Conservation (phyloP, 1,140 invertebrate genomes). For the Micrasema minimum region DNA sequence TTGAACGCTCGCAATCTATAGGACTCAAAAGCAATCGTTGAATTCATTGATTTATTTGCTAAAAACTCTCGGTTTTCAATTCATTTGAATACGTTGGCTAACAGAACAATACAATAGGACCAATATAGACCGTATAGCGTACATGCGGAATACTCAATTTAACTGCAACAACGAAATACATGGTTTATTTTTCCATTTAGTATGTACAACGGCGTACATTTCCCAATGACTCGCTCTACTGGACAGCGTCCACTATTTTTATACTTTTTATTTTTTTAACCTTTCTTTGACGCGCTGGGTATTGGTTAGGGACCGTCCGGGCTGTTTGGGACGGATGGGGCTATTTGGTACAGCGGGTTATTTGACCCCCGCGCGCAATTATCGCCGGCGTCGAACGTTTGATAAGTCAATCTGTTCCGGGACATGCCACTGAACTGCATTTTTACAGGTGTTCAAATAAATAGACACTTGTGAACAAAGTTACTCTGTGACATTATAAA, state of each 20-base stretch:
- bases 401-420: slow-evolving; percentile 36
- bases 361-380: slow-evolving; percentile 37
- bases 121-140: background rate
- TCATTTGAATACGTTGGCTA: background rate
- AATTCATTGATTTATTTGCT: background rate
- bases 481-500: no score
- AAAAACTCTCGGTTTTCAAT: background rate
- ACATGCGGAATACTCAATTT: slow-evolving; percentile 2
- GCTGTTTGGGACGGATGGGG: background rate
- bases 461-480: background rate
- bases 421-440: slow-evolving; percentile 8
- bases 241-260: slow-evolving; percentile 6
- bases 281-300: background rate
- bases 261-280: slow-evolving; percentile 19
- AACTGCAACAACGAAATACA: slow-evolving; percentile 9
- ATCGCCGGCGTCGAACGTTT: slow-evolving; percentile 41
- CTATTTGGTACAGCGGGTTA: background rate
- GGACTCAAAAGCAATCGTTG: no score
- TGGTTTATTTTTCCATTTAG: slow-evolving; percentile 19
- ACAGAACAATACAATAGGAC: background rate
- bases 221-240: slow-evolving; percentile 43
- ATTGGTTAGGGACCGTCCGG: background rate
- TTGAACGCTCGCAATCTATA: no score
- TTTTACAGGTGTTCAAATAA: slow-evolving; percentile 18
- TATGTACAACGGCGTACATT: slow-evolving; percentile 18